Evolutionary conservation across 2,888 invertebrate species (phyloP).

Genomic region (Caenorhabditis panamensis): DNA sequence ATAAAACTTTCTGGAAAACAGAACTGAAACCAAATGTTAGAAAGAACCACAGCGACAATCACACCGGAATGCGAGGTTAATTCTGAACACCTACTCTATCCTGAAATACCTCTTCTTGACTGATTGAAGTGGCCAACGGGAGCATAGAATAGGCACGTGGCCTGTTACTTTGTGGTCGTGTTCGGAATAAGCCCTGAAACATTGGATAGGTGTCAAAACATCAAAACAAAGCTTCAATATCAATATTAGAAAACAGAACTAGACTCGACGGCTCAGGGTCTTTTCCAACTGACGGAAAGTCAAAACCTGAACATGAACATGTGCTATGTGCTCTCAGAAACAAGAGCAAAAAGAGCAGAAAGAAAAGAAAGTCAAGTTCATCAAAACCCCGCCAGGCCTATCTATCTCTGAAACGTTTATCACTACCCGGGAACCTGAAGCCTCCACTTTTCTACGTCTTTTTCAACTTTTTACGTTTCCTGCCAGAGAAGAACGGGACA

Average conservation of each 20-base stretch:
- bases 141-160: conserved; percentile 74
- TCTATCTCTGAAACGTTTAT: conserved; percentile 41
- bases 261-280: neutral
- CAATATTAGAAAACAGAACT: neutral
- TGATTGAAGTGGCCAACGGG: conserved; percentile 66
- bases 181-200: conserved; percentile 72
- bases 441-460: conserved; percentile 6
- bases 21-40: conserved; percentile 33
- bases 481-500: neutral
- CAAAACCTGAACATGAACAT: conserved; percentile 12
- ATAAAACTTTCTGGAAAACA: conserved; percentile 1
- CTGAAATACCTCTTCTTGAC: conserved; percentile 67
- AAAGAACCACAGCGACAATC: conserved; percentile 43
- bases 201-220: neutral
- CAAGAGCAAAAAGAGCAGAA: conserved; percentile 2
- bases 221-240: neutral
- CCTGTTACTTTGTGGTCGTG: conserved; percentile 62
- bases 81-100: conserved; percentile 54
- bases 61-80: conserved; percentile 35
- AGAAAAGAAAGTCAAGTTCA: conserved; percentile 18
- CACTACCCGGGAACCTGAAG: conserved; percentile 23
- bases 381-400: conserved; percentile 23
- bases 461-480: conserved; percentile 21
- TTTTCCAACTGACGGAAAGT: neutral
- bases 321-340: conserved; percentile 2